Conservation (phyloP, 2,113 vertebrate species). For the Marcusenius ussheri region DNA sequence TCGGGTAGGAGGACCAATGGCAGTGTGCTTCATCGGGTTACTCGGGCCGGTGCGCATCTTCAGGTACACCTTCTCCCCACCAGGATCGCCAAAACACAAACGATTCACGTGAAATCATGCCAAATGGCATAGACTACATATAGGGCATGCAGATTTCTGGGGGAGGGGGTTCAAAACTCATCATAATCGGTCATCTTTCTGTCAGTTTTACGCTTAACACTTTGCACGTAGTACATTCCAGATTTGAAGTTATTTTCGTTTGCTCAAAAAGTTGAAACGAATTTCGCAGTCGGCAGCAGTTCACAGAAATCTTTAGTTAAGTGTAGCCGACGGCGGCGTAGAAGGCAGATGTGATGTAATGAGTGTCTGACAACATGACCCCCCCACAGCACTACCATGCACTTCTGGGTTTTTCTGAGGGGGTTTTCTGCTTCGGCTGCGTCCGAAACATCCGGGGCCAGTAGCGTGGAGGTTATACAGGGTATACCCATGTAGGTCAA, state of each 20-base stretch:
- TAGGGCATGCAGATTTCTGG: background rate
- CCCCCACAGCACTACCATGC: background rate
- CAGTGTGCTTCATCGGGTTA: background rate
- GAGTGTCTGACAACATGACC: constrained; percentile 16
- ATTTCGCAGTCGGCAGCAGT: background rate
- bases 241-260: background rate
- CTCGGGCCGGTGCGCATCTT: background rate
- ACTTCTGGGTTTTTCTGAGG: background rate
- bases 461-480: constrained; percentile 18
- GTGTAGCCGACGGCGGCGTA: too few species aligned
- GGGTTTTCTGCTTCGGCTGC: background rate
- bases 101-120: background rate
- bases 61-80: background rate
- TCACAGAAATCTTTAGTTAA: background rate
- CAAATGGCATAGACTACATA: background rate
- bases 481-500: constrained; percentile 8
- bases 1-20: background rate
- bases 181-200: background rate
- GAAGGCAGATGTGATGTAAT: constrained; percentile 34
- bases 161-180: background rate
- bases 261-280: background rate
- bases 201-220: background rate
- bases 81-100: background rate
- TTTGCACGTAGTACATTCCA: background rate
- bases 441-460: background rate